Conservation (phyloP, 1,140 invertebrate species). For the Apolygus lucorum region DNA sequence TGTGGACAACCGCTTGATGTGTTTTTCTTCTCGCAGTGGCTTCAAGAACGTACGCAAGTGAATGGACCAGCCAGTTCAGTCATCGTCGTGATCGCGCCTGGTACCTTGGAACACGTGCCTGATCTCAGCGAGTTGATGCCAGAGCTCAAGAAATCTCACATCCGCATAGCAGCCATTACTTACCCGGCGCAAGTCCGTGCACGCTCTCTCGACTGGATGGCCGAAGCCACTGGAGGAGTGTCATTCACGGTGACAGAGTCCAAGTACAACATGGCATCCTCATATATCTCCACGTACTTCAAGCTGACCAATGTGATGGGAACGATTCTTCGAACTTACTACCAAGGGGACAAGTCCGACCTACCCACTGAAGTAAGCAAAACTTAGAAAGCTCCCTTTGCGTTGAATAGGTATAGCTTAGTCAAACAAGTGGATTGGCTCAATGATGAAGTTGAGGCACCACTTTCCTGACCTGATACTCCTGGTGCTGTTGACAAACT, state of each 20-base stretch:
- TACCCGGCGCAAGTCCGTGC: slow-evolving; percentile 40
- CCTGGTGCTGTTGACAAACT: too few relatives aligned
- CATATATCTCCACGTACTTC: slow-evolving; percentile 45
- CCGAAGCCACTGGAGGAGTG: slow-evolving; percentile 41
- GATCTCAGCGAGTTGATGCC: slow-evolving; percentile 34
- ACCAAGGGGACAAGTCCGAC: slow-evolving; percentile 42
- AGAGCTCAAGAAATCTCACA: slow-evolving; percentile 37
- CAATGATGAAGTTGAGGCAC: too few relatives aligned
- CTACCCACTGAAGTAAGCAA: slow-evolving; percentile 45
- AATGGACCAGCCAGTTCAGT: slow-evolving; percentile 44
- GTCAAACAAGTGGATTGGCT: too few relatives aligned
- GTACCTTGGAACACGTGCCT: slow-evolving; percentile 38
- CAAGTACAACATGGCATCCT: slow-evolving; percentile 44
- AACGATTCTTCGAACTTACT: slow-evolving; percentile 42
- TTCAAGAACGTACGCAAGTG: slow-evolving; percentile 40
- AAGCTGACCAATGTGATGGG: slow-evolving; percentile 44
- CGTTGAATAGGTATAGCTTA: too few relatives aligned
- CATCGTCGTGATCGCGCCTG: slow-evolving; percentile 46
- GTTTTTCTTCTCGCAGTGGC: slow-evolving; percentile 40
- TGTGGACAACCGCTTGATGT: too few relatives aligned
- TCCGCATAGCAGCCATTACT: slow-evolving; percentile 44
- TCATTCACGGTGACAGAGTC: slow-evolving; percentile 44
- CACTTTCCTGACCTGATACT: too few relatives aligned
- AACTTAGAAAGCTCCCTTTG: too few relatives aligned
- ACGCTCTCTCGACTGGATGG: slow-evolving; percentile 41